Evolutionary conservation across 2,113 vertebrate genomes (phyloP).

Genomic region (Danionella cerebrum): DNA sequence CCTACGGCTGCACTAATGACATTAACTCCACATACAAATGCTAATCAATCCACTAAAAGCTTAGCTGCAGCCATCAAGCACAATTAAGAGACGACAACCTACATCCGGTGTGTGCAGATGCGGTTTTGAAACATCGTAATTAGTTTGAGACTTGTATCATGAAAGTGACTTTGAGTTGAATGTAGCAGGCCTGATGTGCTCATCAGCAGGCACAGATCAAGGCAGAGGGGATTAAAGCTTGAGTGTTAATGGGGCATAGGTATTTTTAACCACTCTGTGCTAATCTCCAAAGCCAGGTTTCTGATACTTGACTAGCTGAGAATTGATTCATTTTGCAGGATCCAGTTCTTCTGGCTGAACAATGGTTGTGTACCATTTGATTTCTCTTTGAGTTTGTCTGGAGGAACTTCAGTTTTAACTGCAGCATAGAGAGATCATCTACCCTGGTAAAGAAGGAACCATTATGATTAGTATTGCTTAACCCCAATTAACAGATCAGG

Average conservation of each 20-base stretch:
- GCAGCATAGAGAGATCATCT: no score
- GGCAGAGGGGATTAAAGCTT: constrained; percentile 28
- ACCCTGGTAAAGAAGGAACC: no score
- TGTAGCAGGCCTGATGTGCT: constrained; percentile 10
- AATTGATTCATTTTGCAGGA: neutral
- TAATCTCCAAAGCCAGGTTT: constrained; percentile 23
- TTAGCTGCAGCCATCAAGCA: constrained; percentile 11
- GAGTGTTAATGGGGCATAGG: constrained; percentile 23
- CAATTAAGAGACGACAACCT: neutral
- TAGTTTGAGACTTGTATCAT: constrained; percentile 4
- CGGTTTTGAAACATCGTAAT: constrained; percentile 17
- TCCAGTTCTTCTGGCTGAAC: neutral
- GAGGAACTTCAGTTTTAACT: neutral
- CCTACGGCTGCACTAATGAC: constrained; percentile 43
- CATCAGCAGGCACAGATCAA: constrained; percentile 16
- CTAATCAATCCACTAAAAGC: constrained; percentile 48
- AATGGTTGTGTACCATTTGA: neutral
- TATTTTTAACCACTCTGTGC: constrained; percentile 31
- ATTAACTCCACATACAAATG: constrained; percentile 43
- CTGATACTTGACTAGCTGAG: constrained; percentile 3
- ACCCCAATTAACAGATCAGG: no score
- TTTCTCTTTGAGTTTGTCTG: neutral
- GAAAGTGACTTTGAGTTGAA: constrained; percentile 15
- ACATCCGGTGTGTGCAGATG: neutral
- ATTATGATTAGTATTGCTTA: no score